Conservation (phyloP, 2,888 invertebrate genomes). For the Trachelus iudaicus region DNA sequence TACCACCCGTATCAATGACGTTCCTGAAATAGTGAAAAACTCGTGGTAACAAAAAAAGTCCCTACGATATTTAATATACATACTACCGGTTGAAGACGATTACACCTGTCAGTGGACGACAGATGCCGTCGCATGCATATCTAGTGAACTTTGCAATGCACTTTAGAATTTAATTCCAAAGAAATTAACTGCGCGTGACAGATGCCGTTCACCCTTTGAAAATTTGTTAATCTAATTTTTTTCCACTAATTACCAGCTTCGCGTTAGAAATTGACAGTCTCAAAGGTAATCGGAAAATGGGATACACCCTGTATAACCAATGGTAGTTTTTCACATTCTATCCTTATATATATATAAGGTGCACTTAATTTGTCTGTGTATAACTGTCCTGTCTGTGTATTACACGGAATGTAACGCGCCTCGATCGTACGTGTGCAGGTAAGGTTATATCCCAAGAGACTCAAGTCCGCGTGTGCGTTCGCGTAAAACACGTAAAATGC, state of each 20-base stretch:
- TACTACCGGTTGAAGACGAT: not conserved
- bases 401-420: not conserved
- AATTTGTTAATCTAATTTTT: not conserved
- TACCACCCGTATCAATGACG: not conserved
- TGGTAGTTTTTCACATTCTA: not conserved
- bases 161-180: not conserved
- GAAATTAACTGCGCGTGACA: not conserved
- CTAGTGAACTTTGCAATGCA: not conserved
- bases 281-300: not conserved
- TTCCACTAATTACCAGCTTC: not conserved
- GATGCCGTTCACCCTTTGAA: not conserved
- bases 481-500: not conserved
- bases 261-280: not conserved
- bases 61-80: not conserved
- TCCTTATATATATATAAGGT: too few species aligned
- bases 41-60: not conserved
- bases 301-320: not conserved
- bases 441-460: not conserved
- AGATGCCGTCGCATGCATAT: not conserved
- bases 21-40: not conserved
- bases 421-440: not conserved
- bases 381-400: not conserved
- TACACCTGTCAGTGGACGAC: not conserved
- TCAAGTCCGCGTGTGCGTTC: not conserved
- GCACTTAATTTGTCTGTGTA: not conserved